Evolutionary conservation across 2,113 vertebrate genomes (phyloP).

Genomic region (Platichthys stellatus): DNA sequence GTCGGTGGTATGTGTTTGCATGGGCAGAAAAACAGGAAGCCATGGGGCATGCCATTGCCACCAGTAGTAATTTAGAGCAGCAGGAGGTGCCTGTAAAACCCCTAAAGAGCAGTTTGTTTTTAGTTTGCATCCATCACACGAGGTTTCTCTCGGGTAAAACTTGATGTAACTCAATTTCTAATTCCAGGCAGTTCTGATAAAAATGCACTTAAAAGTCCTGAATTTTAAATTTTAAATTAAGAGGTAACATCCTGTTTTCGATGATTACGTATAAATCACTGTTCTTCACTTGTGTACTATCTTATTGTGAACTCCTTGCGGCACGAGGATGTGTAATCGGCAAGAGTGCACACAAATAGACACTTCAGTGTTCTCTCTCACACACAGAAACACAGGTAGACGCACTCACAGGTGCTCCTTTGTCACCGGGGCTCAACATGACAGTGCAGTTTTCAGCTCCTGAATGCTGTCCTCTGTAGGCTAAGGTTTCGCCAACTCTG

Average conservation of each 20-base stretch:
- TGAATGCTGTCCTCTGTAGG: slow-evolving; percentile 73
- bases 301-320: slow-evolving; percentile 40
- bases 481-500: slow-evolving; percentile 70
- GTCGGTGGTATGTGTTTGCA: slow-evolving; percentile 29
- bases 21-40: slow-evolving; percentile 49
- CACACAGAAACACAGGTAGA: slow-evolving; percentile 3
- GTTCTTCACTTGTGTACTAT: not conserved
- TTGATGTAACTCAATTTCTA: not conserved
- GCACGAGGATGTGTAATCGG: slow-evolving; percentile 20
- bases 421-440: slow-evolving; percentile 64
- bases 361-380: slow-evolving; percentile 23
- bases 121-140: slow-evolving; percentile 12
- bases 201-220: slow-evolving; percentile 14
- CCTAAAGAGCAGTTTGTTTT: slow-evolving; percentile 34
- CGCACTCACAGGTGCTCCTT: slow-evolving; percentile 72
- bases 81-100: slow-evolving; percentile 8
- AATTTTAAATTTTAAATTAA: slow-evolving; percentile 13
- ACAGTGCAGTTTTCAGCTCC: slow-evolving; percentile 67
- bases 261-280: slow-evolving; percentile 28
- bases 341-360: slow-evolving; percentile 22
- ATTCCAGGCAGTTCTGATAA: slow-evolving; percentile 6
- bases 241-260: slow-evolving; percentile 6
- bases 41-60: slow-evolving; percentile 26
- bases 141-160: slow-evolving; percentile 13
- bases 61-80: slow-evolving; percentile 24